Percentiles rank a stretch among this genome's conserved stretches.
Conservation (phyloP, 2,113 vertebrate genomes). For the Ancistrus triradiatus region DNA sequence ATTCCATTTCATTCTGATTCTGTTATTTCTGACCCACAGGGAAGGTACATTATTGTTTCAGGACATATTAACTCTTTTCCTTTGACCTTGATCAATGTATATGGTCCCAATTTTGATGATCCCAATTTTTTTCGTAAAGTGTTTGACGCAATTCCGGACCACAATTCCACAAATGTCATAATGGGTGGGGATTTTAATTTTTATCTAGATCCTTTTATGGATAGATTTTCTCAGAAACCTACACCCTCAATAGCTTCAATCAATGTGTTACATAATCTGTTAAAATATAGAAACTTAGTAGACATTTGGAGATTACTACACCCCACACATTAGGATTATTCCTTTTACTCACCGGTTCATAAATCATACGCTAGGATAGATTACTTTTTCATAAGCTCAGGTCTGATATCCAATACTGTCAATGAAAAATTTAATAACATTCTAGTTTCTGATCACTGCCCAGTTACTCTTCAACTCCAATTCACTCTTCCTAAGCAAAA, state of each 20-base stretch:
- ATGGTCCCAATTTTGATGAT: too few species aligned
- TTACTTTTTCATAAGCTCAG: not conserved
- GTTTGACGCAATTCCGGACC: too few species aligned
- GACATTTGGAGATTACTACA: not conserved
- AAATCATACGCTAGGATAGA: not conserved
- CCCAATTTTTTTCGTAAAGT: too few species aligned
- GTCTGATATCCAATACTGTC: not conserved
- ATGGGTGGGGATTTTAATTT: conserved; percentile 32
- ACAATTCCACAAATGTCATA: too few species aligned
- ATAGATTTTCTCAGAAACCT: not conserved
- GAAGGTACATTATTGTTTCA: not conserved
- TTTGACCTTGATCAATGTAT: too few species aligned
- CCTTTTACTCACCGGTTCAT: too few species aligned
- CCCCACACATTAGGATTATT: not conserved
- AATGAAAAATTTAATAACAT: too few species aligned
- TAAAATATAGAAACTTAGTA: conserved; percentile 8
- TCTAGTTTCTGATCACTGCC: too few species aligned
- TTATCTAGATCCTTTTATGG: conserved; percentile 7
- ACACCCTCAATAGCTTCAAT: not conserved
- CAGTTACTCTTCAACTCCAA: too few species aligned
- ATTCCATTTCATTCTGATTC: too few species aligned
- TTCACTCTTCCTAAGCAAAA: too few species aligned
- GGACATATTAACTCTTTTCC: conserved; percentile 9
- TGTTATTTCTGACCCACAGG: too few species aligned
- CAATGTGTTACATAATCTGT: conserved; percentile 14